Evolutionary conservation across 2,113 vertebrate species (phyloP), one percentile per base, ranked within the genome.

Genomic region (Polypterus bichir): DNA sequence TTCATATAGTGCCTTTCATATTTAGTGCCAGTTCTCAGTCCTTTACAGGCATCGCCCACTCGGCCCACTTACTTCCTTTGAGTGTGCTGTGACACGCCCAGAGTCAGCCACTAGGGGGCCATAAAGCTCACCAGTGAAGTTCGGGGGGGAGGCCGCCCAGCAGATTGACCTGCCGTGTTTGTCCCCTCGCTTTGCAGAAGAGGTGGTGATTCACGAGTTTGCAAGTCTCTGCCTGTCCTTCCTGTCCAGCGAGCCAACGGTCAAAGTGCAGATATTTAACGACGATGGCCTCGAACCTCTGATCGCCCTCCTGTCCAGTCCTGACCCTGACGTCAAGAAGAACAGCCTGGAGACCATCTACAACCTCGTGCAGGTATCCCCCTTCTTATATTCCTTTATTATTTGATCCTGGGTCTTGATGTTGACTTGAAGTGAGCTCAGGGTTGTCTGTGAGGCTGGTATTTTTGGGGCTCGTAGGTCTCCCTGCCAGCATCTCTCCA

Each of bases 291-390:
- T 97, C 64, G 85, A 84, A 63, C 81, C 84, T n/a, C 81, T 99
- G 27, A 77, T 97, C 71, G 76, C 74, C 60, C 83, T 97, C 5
- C 79, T 98, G n/a, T 80, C 75, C 65, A 94, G 89, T 67, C 74
- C 83, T 44, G 92, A 97, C 71, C 91, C 94, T 4, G 93, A 97
- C 62, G 89, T 97, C 57, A 70, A 87, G 73, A 98, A 96, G 79
- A 95, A 97, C 73, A 91, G 89, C 1, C 65, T 92, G 7, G 91
- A 98, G 71, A 86, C 84, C 71, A 86, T 98, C 70, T 92, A 83
- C 70, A 89, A 88, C 73, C 72, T 97, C 68, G 81, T 86, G 56
- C 89, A 97, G 91, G 94, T 97, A 69, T 27, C 6, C 46, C 45
- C 48, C 58, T 54, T 5, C 45, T n/a, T 63, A 7, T 47, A 7